Conservation (phyloP, 2,888 invertebrate species). For the Epistrophe grossulariae region DNA sequence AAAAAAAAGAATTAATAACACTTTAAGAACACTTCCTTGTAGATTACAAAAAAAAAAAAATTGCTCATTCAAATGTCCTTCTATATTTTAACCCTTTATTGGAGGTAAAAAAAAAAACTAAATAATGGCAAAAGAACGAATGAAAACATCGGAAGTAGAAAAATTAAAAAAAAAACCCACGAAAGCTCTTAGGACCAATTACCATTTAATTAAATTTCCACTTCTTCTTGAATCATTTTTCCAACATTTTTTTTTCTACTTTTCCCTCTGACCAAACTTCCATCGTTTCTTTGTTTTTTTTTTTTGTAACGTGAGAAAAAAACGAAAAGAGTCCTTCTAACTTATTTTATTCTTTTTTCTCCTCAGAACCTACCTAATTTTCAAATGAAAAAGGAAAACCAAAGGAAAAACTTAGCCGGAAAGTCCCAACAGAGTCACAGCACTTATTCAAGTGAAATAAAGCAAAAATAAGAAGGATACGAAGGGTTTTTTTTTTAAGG, state of each 20-base stretch:
- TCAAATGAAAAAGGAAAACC: constrained; percentile 8
- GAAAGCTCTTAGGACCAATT: constrained; percentile 74
- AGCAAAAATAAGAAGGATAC: constrained; percentile 18
- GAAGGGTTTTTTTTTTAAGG: constrained; percentile 7
- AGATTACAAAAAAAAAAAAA: not conserved
- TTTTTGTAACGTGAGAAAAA: constrained; percentile 52
- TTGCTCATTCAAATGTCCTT: constrained; percentile 70
- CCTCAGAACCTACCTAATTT: constrained; percentile 47
- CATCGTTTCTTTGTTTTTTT: not conserved
- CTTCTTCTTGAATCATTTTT: constrained; percentile 43
- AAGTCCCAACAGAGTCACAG: constrained; percentile 70
- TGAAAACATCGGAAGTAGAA: not conserved
- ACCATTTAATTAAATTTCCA: constrained; percentile 75
- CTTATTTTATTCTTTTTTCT: not conserved
- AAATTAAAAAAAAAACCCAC: constrained; percentile 29
- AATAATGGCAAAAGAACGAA: not conserved
- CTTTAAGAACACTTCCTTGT: constrained; percentile 19
- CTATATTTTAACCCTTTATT: not conserved
- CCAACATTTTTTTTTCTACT: not conserved
- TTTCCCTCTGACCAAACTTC: constrained; percentile 11
- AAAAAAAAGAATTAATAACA: not conserved
- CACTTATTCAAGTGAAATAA: constrained; percentile 66
- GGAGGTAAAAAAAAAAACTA: not conserved
- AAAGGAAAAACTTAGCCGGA: constrained; percentile 57
- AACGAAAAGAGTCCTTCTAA: constrained; percentile 41